Conservation (phyloP, 1,140 invertebrate species). For the Lepidurus apus region DNA sequence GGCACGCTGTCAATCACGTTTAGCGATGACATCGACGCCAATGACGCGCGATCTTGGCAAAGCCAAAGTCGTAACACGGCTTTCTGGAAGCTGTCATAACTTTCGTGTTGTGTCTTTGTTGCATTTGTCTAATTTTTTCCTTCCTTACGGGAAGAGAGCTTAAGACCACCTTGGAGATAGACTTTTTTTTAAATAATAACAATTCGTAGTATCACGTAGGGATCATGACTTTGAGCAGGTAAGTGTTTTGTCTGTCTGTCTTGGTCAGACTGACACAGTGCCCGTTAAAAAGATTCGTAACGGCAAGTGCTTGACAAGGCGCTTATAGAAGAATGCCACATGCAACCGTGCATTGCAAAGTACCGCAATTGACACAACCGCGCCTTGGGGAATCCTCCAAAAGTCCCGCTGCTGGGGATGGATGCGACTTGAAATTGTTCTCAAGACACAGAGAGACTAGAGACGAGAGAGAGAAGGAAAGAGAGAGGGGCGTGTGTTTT, state of each 20-base stretch:
- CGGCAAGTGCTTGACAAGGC: background rate
- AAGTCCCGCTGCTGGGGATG: constrained; percentile 4
- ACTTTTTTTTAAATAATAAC: background rate
- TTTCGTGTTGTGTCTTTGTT: too few relatives aligned
- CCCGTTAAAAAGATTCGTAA: background rate
- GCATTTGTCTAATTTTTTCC: too few relatives aligned
- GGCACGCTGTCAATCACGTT: background rate
- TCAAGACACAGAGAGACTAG: background rate
- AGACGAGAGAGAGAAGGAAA: background rate
- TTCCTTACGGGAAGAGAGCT: too few relatives aligned
- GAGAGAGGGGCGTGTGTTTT: background rate
- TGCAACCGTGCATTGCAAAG: constrained; percentile 17
- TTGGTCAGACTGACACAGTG: constrained; percentile 3
- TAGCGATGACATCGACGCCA: background rate
- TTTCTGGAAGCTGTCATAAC: too few relatives aligned
- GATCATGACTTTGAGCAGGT: background rate
- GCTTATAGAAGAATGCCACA: background rate
- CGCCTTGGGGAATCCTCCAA: background rate
- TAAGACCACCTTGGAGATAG: too few relatives aligned
- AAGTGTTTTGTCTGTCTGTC: background rate
- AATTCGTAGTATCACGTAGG: background rate
- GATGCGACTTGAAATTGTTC: constrained; percentile 11
- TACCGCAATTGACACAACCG: constrained; percentile 14
- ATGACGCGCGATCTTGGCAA: too few relatives aligned
- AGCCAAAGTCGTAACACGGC: too few relatives aligned